Conservation (phyloP, 2,888 invertebrate genomes). For the Rhagium mordax region DNA sequence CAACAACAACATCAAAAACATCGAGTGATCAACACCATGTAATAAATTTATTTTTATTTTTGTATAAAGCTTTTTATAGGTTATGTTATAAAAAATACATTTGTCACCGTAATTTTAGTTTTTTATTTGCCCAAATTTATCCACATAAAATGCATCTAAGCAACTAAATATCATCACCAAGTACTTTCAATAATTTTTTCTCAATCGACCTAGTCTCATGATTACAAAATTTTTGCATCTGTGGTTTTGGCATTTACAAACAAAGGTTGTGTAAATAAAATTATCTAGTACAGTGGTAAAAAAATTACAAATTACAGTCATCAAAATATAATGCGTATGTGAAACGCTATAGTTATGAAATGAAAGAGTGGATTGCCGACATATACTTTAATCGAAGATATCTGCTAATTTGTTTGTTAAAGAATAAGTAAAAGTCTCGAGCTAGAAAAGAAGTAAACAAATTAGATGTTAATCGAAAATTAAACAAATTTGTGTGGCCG, state of each 20-base stretch:
- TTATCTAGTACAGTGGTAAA: conserved; percentile 21
- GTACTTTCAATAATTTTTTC: no score
- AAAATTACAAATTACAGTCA: conserved; percentile 21
- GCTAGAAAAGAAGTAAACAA: not conserved
- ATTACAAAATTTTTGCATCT: not conserved
- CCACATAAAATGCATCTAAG: no score
- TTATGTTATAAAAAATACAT: conserved; percentile 71
- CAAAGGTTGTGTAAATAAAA: conserved; percentile 22
- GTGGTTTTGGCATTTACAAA: not conserved
- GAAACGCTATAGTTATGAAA: conserved; percentile 17
- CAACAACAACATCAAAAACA: conserved; percentile 55
- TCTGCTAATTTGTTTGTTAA: not conserved
- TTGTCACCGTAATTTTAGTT: conserved; percentile 70
- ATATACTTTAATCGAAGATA: not conserved
- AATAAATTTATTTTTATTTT: conserved; percentile 65
- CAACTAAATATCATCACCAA: no score
- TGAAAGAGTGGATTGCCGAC: not conserved
- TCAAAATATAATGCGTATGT: conserved; percentile 2
- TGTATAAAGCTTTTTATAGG: conserved; percentile 72
- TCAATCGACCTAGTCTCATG: no score
- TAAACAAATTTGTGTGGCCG: not conserved
- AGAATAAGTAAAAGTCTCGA: conserved; percentile 5
- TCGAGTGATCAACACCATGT: conserved; percentile 61
- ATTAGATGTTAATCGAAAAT: not conserved
- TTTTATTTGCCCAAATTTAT: conserved; percentile 2